Evolutionary conservation across 2,888 invertebrate species (phyloP).

Genomic region (Anticlea derivata): DNA sequence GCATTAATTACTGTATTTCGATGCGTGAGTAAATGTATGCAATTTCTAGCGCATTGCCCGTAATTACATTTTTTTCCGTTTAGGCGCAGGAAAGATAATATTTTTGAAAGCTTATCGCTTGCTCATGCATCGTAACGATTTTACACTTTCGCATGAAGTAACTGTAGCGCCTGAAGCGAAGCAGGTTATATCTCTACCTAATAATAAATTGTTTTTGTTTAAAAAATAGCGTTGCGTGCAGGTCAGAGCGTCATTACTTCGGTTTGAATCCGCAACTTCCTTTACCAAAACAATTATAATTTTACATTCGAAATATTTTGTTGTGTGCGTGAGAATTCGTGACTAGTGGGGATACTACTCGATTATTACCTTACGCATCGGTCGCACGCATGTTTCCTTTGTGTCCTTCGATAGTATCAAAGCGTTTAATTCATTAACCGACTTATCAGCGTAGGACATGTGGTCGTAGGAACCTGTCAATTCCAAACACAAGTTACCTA

Average conservation of each 20-base stretch:
- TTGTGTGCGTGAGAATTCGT: slow-evolving; percentile 63
- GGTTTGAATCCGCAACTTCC: slow-evolving; percentile 73
- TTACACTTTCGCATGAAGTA: slow-evolving; percentile 63
- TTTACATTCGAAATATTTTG: slow-evolving; percentile 49
- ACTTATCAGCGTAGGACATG: slow-evolving; percentile 15
- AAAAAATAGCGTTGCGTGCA: slow-evolving; percentile 50
- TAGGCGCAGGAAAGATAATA: slow-evolving; percentile 58
- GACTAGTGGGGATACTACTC: slow-evolving; percentile 29
- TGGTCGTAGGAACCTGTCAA: slow-evolving; percentile 1
- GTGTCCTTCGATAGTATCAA: slow-evolving; percentile 56
- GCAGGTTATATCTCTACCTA: slow-evolving; percentile 46
- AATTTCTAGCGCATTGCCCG: slow-evolving; percentile 74
- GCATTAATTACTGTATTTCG: slow-evolving; percentile 79
- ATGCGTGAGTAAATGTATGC: slow-evolving; percentile 75
- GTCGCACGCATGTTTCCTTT: slow-evolving; percentile 60
- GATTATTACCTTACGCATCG: slow-evolving; percentile 48
- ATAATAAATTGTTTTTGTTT: slow-evolving; percentile 45
- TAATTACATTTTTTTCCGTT: slow-evolving; percentile 72
- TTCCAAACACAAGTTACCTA: background rate
- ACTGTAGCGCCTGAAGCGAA: slow-evolving; percentile 45
- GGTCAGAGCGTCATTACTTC: slow-evolving; percentile 60
- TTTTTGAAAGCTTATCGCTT: slow-evolving; percentile 76
- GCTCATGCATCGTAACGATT: slow-evolving; percentile 70
- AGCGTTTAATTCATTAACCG: slow-evolving; percentile 31
- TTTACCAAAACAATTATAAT: slow-evolving; percentile 63